Evolutionary conservation across 2,113 vertebrate genomes (phyloP).

Genomic region (Semicossyphus pulcher): DNA sequence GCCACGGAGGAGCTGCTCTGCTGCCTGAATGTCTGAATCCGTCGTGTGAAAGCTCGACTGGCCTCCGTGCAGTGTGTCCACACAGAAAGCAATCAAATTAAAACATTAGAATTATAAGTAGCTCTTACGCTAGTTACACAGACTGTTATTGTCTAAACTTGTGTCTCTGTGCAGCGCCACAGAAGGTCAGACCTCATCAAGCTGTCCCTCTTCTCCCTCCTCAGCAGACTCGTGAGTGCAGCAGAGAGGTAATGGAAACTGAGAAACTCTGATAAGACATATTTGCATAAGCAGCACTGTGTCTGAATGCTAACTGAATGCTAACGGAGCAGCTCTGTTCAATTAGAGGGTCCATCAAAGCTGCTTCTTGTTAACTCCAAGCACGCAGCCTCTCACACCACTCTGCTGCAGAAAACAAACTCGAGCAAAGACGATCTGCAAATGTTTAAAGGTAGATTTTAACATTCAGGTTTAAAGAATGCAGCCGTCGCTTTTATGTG

Average conservation of each 20-base stretch:
- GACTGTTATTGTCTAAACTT: background rate
- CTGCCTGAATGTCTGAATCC: background rate
- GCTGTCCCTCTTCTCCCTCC: background rate
- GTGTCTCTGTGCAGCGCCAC: background rate
- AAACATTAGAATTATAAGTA: background rate
- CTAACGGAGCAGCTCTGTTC: background rate
- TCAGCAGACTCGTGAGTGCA: background rate
- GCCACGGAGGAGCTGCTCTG: background rate
- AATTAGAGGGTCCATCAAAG: background rate
- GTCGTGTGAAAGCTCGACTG: background rate
- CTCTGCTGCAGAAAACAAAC: background rate
- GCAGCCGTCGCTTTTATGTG: background rate
- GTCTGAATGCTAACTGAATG: constrained; percentile 7
- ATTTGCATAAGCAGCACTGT: constrained; percentile 7
- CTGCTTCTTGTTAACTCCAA: background rate
- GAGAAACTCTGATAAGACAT: background rate
- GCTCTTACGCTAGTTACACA: background rate
- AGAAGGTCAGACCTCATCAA: background rate
- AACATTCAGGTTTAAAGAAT: background rate
- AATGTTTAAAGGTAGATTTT: background rate
- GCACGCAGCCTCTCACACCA: background rate
- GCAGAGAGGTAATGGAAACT: constrained; percentile 1
- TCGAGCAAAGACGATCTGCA: no score
- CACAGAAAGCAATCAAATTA: background rate
- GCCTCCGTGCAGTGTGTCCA: background rate